Percentiles rank a stretch among this genome's conserved stretches.
Evolutionary conservation across 2,113 vertebrate species (phyloP).

Genomic region (Cnemophilus loriae): DNA sequence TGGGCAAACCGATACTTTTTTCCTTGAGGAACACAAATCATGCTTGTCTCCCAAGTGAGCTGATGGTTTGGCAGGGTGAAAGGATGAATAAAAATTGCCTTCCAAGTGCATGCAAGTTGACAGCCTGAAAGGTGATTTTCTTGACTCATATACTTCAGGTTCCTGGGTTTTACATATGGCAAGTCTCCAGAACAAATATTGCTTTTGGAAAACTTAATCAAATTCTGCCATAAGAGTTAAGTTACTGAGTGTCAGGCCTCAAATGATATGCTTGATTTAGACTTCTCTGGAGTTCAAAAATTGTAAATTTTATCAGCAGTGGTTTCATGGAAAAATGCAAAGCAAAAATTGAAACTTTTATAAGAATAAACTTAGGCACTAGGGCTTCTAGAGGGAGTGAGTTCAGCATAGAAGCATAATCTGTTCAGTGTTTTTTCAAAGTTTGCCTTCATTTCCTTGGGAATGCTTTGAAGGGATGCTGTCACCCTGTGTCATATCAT

Average conservation of each 20-base stretch:
- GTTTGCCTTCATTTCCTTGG: background rate
- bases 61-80: conserved; percentile 26
- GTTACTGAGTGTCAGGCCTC: conserved; percentile 32
- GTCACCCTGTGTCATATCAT: accelerated
- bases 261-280: conserved; percentile 47
- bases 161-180: conserved; percentile 33
- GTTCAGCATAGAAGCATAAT: background rate
- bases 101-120: conserved; percentile 16
- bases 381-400: background rate
- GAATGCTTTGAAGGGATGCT: background rate
- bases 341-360: background rate
- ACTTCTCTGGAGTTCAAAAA: conserved; percentile 37
- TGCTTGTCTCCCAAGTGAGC: background rate
- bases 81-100: conserved; percentile 37
- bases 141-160: conserved; percentile 21
- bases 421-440: background rate
- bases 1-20: background rate
- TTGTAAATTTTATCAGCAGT: conserved; percentile 42
- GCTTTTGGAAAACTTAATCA: conserved; percentile 46
- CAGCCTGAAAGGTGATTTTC: conserved; percentile 34
- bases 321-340: conserved; percentile 1
- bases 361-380: background rate
- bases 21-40: background rate
- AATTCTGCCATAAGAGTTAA: conserved; percentile 39
- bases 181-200: conserved; percentile 62